Base-by-base conservation (phyloP, 1,140 invertebrate species). In the Chlorops oryzae region DNA sequence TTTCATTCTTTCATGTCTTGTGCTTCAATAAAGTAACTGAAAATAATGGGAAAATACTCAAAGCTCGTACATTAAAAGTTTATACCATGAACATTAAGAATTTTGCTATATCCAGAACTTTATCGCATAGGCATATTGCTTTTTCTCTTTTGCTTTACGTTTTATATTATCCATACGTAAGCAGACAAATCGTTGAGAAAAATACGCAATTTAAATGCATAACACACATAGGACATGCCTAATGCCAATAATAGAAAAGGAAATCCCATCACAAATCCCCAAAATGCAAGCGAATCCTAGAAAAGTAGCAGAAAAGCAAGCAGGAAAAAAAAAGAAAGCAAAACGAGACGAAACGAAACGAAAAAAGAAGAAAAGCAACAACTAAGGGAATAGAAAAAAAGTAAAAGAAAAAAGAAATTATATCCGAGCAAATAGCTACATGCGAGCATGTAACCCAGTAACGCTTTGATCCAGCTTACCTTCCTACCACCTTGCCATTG, bases 191-290 rank as follows among this genome's bases (percentile, higher is more conserved):
- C 63, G 65, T 62, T 66, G 62, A 66, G 63, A 70, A 70, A 70
- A 70, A 70, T 70, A 70, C 66, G 66, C 66, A 70, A 70, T 70
- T 70, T 70, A 70, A 70, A 70, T 70, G 66, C 66, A 70, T 70
- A 70, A 70, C 66, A 70, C 66, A 70, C 65, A 69, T 59, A 70
- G 66, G 66, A 69, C 65, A 70, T 69, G 65, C 63, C 66, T 70
- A 70, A 70, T 70, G 66, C 66, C 66, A 70, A 70, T 70, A 70
- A 70, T 70, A 70, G 66, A 70, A 70, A 69, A 70, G 66, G 66
- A 70, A 70, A 70, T 70, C 66, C 66, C 62, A 60, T 64, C 65
- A 70, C 64, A 70, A 70, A 70, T 70, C 66, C 66, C 64, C 27
- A n/a, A n/a, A n/a, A n/a, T n/a, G n/a, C n/a, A n/a, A n/a, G n/a